phyloP scores from a whole-genome alignment of 1,140 invertebrate genomes.

The Spodoptera litura region DNA sequence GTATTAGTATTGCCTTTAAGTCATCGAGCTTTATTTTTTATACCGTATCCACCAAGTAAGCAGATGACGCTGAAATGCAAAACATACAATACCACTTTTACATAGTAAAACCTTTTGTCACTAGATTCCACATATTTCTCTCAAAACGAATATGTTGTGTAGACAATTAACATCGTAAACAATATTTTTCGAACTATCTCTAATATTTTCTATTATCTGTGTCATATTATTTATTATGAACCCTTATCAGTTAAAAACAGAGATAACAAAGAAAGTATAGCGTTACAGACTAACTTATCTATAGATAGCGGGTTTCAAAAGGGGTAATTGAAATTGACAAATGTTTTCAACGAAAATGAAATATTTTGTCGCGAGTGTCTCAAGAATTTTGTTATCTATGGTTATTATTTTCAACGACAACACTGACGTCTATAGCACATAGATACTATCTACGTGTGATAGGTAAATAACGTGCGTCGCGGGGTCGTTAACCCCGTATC shows the following conservation, averaged over 20 bases:
- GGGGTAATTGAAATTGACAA: slow-evolving; percentile 5
- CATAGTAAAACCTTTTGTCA: too few species aligned
- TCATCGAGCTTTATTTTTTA: too few species aligned
- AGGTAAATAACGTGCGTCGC: slow-evolving; percentile 42
- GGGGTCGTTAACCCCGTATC: slow-evolving; percentile 48
- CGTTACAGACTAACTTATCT: neutral
- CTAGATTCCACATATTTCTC: too few species aligned
- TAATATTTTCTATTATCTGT: too few species aligned
- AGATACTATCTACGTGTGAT: slow-evolving; percentile 36
- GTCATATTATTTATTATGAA: neutral
- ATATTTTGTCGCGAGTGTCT: neutral
- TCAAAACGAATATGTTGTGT: too few species aligned
- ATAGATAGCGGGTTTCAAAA: neutral
- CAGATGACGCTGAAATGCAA: too few species aligned
- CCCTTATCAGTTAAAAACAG: slow-evolving; percentile 16
- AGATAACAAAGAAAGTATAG: slow-evolving; percentile 17
- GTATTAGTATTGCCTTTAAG: too few species aligned
- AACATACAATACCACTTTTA: too few species aligned
- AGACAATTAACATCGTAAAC: too few species aligned
- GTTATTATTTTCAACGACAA: slow-evolving; percentile 17
- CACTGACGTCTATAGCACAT: slow-evolving; percentile 1
- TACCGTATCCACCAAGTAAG: too few species aligned
- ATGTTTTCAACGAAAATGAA: neutral
- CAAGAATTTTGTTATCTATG: slow-evolving; percentile 21
- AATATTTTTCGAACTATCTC: neutral